These are phyloP conservation scores for Panthera tigris DNA, from an alignment of 2,113 vertebrate genomes.

Conservation along the genomic window DNA sequence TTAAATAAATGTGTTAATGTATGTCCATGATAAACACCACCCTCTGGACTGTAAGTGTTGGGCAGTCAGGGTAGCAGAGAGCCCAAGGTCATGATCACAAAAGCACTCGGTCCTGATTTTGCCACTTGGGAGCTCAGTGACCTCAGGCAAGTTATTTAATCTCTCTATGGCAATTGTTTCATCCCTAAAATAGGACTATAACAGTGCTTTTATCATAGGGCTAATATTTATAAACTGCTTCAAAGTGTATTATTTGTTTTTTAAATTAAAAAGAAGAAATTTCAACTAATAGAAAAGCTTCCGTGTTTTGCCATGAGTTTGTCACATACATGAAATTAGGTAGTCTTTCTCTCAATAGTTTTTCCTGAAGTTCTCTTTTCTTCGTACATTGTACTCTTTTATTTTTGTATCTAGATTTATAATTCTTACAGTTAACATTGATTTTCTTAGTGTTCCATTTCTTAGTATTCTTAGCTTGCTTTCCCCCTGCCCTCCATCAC, in stretches of 20 bases:
- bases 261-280: background rate
- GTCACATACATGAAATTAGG: background rate
- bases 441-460: background rate
- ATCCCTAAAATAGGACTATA: background rate
- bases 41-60: background rate
- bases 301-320: background rate
- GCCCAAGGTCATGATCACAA: background rate
- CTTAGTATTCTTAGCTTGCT: background rate
- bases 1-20: background rate
- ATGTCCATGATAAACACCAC: background rate
- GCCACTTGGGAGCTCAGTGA: background rate
- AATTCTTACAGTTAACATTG: background rate
- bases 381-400: background rate
- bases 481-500: fast-evolving
- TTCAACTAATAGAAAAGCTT: background rate
- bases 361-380: background rate
- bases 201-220: background rate
- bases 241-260: background rate
- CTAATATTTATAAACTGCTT: background rate
- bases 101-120: background rate
- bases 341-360: background rate
- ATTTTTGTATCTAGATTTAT: background rate
- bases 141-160: background rate
- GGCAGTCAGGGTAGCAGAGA: background rate
- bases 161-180: background rate